Base-by-base conservation (phyloP, 2,888 invertebrate genomes). In the Cephus sareptanus region DNA sequence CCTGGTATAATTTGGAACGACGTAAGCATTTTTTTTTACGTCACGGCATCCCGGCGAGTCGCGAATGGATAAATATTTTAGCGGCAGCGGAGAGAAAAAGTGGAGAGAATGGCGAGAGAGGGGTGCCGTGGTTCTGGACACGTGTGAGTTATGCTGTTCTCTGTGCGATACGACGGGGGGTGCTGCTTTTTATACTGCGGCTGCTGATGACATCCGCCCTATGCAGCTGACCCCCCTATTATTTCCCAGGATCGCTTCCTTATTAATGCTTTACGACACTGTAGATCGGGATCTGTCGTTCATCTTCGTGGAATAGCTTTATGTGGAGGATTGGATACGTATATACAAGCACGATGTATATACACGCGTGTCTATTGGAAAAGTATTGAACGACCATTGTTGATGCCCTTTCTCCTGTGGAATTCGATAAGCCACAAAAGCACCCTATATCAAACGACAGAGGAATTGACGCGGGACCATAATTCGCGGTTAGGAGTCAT, bases 201-300 rank as follows among this genome's bases (percentile, higher is more conserved):
- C 85, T 88, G 88, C 82, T 83, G 83, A 85, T 88, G 88, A 88
- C 88, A 88, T 80, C 84, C 87, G 86, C 83, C 79, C 81, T 79
- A 80, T 81, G 82, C 88, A 88, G 86, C 85, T 88, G 87, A 88
- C 85, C 88, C 85, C 85, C 82, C 86, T 79, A 86, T 88, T 87
- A 88, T 88, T 87, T 86, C 85, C 76, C 79, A 78, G 76, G 74
- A 70, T 79, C 80, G 74, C 81, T 80, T 81, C 79, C 80, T 81
- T 80, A 82, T 81, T 81, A 81, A 75, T 79, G 74, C 78, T 73
- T 34, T 71, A 31, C 33, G 31, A 71, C 71, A 6, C 56, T 9
- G 23, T 56, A 56, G 56, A 56, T 56, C 56, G 23, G 56, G 23
- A 56, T 56, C 56, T 23, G 6, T 56, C 56, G 9, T 56, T 23